Evolutionary conservation across 2,888 invertebrate genomes (phyloP).

Genomic region (Mactromeris polynyma): DNA sequence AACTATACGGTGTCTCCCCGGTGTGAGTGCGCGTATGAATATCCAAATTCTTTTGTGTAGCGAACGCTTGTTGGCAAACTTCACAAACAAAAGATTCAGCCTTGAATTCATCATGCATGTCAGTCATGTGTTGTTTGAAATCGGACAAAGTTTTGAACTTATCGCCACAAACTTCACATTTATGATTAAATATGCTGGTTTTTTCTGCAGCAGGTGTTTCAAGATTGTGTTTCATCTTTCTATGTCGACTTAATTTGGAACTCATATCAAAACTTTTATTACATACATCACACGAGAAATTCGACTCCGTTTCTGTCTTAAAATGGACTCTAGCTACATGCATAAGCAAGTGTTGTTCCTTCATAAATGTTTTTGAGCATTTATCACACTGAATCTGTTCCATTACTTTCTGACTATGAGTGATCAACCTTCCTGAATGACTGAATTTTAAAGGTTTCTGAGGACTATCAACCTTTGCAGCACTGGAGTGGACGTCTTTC

Average conservation of each 20-base stretch:
- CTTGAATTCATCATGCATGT: constrained; percentile 22
- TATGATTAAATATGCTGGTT: not conserved
- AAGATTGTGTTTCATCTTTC: constrained; percentile 36
- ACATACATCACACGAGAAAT: constrained; percentile 37
- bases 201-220: not conserved
- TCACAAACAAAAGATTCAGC: constrained; percentile 16
- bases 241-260: constrained; percentile 30
- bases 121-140: constrained; percentile 31
- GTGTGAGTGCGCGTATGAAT: constrained; percentile 50
- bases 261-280: constrained; percentile 30
- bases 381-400: constrained; percentile 51
- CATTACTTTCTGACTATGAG: constrained; percentile 36
- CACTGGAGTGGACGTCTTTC: constrained; percentile 7
- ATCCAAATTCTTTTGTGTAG: constrained; percentile 21
- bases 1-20: constrained; percentile 39
- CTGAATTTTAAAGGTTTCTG: constrained; percentile 28
- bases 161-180: constrained; percentile 44
- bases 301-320: not conserved
- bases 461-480: not conserved
- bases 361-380: constrained; percentile 48
- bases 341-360: constrained; percentile 29
- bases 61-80: constrained; percentile 1
- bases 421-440: constrained; percentile 53
- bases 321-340: constrained; percentile 43
- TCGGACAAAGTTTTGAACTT: constrained; percentile 18